A percentile compares a stretch with the other conserved stretches of the same genome.
These are phyloP conservation scores for Pitta sordida DNA, from an alignment of 2,113 vertebrate species.

Conservation along the genomic window DNA sequence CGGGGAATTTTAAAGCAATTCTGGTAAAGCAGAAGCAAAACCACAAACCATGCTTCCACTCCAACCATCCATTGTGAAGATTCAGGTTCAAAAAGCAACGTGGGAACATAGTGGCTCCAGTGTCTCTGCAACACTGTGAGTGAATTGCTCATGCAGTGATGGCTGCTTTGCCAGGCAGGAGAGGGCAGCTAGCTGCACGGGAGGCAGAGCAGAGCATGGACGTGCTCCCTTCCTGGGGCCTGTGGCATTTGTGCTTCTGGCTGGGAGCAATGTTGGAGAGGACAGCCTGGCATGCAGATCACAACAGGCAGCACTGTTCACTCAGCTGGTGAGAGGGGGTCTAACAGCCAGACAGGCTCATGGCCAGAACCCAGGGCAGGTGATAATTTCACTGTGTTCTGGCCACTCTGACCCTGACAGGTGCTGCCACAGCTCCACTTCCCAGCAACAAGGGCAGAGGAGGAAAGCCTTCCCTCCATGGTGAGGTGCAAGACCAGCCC, in stretches of 20 bases:
- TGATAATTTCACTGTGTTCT: background rate
- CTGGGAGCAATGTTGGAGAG: rapidly evolving
- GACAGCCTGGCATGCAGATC: background rate
- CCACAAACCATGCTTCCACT: background rate
- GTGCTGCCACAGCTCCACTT: background rate
- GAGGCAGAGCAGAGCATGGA: background rate
- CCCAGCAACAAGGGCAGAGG: background rate
- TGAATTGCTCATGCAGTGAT: rapidly evolving
- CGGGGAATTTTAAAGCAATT: background rate
- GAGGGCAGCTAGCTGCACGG: background rate
- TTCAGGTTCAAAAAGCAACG: background rate
- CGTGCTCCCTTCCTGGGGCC: background rate
- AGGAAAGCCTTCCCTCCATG: background rate
- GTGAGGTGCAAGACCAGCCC: background rate
- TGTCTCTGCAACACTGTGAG: background rate
- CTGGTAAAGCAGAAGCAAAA: background rate
- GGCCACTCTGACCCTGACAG: background rate
- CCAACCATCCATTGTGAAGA: background rate
- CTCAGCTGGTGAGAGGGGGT: background rate
- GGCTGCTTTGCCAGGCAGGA: background rate
- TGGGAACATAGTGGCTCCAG: background rate
- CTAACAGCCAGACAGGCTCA: background rate
- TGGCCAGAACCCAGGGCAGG: background rate
- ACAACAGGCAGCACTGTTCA: rapidly evolving
- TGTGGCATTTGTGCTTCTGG: background rate